Evolutionary conservation across 2,113 vertebrate species (phyloP), one percentile per base, ranked within the genome.

Genomic region (Seriola aureovittata): DNA sequence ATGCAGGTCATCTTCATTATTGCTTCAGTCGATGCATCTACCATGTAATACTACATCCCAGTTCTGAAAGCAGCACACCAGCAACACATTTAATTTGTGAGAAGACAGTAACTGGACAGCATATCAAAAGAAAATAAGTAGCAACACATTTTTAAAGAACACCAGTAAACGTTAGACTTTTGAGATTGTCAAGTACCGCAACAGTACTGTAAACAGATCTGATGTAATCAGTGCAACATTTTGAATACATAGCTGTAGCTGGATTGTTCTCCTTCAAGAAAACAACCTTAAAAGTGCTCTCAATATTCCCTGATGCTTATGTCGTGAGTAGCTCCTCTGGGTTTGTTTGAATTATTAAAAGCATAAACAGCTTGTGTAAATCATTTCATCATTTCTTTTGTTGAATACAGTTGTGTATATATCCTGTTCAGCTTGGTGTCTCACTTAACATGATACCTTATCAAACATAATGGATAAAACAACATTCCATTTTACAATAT

Each of bases 401-500:
- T 23, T 23, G 6, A 50, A 34, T n/a, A 42, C 21, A 32, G 11
- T n/a, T 8, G 4, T 63, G 17, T 4, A 21, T 17, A 12, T 4
- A 32, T 52, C 16, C 57, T 17, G 50, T 50, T 44, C 10, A 34
- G 13, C 13, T 4, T 60, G 1, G 4, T 44, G 23, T 23, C 4
- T 12, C 16, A 62, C 10, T 16, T 16, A 16, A 42, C 25, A 36
- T 40, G 17, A 21, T 12, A 11, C n/a, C 9, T 19, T 5, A 32
- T 25, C 40, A 50, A 44, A 29, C 21, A 4, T 1, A 63, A 5
- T 36, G 11, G 68, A 81, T 50, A 34, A 23, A 71, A 75, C 13
- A 19, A 59, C 8, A 62, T 44, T 34, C 0, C 2, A 52, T 78
- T 86, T 85, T 34, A 48, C 68, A 59, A 23, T 81, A 58, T 71